phyloP scores from a whole-genome alignment of 1,140 invertebrate genomes.

The Triops longicaudatus region DNA sequence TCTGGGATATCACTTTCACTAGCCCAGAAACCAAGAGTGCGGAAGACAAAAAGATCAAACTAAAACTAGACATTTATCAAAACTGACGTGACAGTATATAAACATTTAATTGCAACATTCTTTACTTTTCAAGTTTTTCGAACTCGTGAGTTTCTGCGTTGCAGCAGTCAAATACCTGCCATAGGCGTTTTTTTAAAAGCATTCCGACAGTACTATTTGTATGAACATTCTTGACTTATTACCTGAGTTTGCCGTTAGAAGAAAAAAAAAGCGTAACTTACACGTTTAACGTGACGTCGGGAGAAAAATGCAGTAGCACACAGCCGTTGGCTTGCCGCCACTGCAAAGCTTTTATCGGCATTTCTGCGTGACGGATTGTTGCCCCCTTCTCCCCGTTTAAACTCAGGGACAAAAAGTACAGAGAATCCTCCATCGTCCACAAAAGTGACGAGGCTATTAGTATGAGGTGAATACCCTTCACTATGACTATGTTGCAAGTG shows the following conservation, averaged over 20 bases:
- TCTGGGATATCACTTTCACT: no score
- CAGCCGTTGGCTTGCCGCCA: constrained; percentile 9
- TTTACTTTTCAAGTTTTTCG: no score
- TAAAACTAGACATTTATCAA: no score
- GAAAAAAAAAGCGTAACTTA: not conserved
- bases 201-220: no score
- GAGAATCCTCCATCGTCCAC: not conserved
- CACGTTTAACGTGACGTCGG: constrained; percentile 6
- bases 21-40: no score
- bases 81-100: no score
- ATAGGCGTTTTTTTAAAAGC: no score
- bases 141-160: no score
- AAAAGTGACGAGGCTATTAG: constrained; percentile 15
- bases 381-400: not conserved
- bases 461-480: not conserved
- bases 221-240: not conserved
- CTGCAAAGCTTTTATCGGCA: constrained; percentile 15
- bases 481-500: not conserved
- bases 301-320: not conserved
- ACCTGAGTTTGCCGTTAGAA: not conserved
- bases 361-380: not conserved
- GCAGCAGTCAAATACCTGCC: no score
- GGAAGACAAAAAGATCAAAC: no score
- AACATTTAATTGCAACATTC: no score
- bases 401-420: not conserved